Conservation (phyloP, 2,797 vertebrate species). For the Thamnophis elegans region DNA sequence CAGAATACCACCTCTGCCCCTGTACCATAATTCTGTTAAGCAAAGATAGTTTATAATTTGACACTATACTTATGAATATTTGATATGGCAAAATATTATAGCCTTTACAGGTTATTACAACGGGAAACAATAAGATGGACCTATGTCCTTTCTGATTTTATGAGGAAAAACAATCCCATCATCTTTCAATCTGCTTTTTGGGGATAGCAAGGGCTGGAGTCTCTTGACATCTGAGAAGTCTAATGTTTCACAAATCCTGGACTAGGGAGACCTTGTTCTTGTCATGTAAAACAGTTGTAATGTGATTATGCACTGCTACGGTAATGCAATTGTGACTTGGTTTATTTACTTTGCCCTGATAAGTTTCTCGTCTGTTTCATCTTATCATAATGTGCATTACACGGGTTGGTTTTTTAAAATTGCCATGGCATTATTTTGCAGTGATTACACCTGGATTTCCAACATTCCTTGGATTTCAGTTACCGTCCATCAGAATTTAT, state of each 20-base stretch:
- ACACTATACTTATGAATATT: neutral
- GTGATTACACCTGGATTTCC: slow-evolving; percentile 49
- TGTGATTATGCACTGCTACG: slow-evolving; percentile 49
- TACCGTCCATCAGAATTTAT: slow-evolving; percentile 38
- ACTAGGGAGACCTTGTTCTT: neutral
- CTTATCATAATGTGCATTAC: slow-evolving; percentile 62
- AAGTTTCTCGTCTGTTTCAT: slow-evolving; percentile 69
- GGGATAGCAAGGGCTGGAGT: neutral
- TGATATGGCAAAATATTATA: neutral
- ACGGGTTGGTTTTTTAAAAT: slow-evolving; percentile 48
- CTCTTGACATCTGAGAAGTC: neutral
- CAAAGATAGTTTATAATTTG: neutral
- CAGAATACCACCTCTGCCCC: too few relatives aligned
- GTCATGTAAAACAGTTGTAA: neutral
- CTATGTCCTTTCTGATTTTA: neutral
- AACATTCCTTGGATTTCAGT: slow-evolving; percentile 47
- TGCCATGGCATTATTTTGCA: slow-evolving; percentile 60
- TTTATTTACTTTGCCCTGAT: slow-evolving; percentile 48
- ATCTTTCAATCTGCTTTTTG: neutral
- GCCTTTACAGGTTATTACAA: neutral
- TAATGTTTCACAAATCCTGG: neutral
- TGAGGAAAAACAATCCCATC: neutral
- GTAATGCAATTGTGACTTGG: slow-evolving; percentile 40
- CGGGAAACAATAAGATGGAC: neutral
- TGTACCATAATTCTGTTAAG: neutral